Conservation (phyloP, 2,888 invertebrate species). For the Amblyteles armatorius region DNA sequence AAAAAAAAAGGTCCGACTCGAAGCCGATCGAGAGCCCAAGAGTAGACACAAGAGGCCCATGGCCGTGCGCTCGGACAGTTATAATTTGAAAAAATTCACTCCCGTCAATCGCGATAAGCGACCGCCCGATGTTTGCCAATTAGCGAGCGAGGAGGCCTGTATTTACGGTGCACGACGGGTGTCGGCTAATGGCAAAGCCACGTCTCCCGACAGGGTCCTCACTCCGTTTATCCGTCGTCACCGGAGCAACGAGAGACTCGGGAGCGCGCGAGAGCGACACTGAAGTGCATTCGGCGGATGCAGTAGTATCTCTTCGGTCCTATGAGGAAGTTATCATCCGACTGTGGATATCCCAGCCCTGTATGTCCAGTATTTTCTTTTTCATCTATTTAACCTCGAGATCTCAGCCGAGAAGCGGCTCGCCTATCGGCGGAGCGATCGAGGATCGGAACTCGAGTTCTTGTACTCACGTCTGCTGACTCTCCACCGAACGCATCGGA, state of each 20-base stretch:
- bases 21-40: constrained; percentile 28
- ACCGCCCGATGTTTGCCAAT: constrained; percentile 81
- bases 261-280: constrained; percentile 32
- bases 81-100: constrained; percentile 80
- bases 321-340: constrained; percentile 52
- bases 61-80: constrained; percentile 67
- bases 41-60: constrained; percentile 27
- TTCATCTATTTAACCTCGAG: constrained; percentile 15
- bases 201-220: constrained; percentile 56
- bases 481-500: background rate
- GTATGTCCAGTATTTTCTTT: constrained; percentile 23
- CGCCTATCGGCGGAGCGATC: constrained; percentile 25
- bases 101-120: constrained; percentile 79
- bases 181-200: constrained; percentile 79
- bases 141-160: constrained; percentile 73
- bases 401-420: background rate
- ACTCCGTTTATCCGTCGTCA: constrained; percentile 11
- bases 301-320: constrained; percentile 18
- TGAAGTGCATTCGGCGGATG: constrained; percentile 60
- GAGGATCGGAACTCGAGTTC: constrained; percentile 11
- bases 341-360: constrained; percentile 41
- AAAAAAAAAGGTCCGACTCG: constrained; percentile 19
- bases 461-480: constrained; percentile 47
- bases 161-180: constrained; percentile 75
- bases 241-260: constrained; percentile 39